Conservation (phyloP, 2,888 invertebrate genomes). For the Slavum lentiscoides region DNA sequence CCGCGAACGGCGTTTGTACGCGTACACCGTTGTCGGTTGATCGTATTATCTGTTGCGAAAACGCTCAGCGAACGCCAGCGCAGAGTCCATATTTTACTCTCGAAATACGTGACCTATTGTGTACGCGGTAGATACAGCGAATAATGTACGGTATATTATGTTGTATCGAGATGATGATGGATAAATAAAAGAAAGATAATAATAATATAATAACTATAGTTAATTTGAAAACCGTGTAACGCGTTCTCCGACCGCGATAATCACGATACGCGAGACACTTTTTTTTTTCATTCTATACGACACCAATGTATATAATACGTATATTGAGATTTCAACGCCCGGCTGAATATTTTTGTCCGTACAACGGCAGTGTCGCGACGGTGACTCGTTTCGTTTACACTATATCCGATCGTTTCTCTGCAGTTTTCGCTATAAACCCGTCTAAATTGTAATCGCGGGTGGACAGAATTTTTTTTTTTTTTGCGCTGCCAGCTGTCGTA, state of each 20-base stretch:
- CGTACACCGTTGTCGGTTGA: not conserved
- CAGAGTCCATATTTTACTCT: not conserved
- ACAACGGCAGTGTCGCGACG: no score
- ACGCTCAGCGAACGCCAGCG: not conserved
- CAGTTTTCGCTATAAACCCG: no score
- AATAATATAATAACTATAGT: not conserved
- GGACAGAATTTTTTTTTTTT: no score
- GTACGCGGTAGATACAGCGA: not conserved
- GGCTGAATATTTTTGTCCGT: no score
- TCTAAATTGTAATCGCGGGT: no score
- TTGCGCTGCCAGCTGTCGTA: no score
- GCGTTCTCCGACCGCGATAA: conserved; percentile 50
- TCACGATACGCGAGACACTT: conserved; percentile 17
- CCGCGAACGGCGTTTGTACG: no score
- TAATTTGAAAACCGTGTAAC: conserved; percentile 53
- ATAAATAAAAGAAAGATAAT: not conserved
- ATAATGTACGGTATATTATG: no score
- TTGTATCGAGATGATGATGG: not conserved
- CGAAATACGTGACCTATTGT: conserved; percentile 29
- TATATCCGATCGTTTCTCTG: no score
- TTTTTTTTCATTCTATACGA: no score
- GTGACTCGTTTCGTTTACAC: no score
- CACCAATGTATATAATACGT: no score
- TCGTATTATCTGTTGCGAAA: not conserved
- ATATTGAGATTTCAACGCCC: not conserved